phyloP scores from a whole-genome alignment of 2,888 invertebrate species.

The Eurytoma californica region DNA sequence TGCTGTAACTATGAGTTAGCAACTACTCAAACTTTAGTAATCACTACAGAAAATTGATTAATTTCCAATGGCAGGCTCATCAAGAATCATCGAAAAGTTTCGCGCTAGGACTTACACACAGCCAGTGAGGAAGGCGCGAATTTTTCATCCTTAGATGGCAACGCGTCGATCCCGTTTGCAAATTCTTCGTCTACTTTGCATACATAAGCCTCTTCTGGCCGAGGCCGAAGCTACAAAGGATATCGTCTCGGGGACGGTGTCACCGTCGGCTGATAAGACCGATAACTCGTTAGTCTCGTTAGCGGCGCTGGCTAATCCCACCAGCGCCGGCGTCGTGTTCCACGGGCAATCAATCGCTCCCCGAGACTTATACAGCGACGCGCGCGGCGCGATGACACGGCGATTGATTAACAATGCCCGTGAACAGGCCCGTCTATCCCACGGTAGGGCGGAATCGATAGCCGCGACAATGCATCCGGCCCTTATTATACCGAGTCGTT shows the following conservation, averaged over 20 bases:
- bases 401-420: slow-evolving; percentile 51
- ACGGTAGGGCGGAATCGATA: slow-evolving; percentile 26
- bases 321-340: not conserved
- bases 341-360: slow-evolving; percentile 44
- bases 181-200: not conserved
- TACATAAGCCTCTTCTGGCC: not conserved
- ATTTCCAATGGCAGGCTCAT: no score
- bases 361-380: slow-evolving; percentile 36
- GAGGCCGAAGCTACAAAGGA: not conserved
- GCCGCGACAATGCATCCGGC: not conserved
- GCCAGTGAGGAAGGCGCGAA: not conserved
- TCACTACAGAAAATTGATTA: no score
- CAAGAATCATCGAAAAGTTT: not conserved
- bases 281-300: slow-evolving; percentile 49
- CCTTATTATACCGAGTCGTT: slow-evolving; percentile 51
- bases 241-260: not conserved
- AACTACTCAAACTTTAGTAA: no score
- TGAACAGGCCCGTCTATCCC: not conserved
- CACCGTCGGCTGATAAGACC: not conserved
- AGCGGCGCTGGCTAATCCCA: slow-evolving; percentile 28
- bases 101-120: not conserved
- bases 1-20: no score
- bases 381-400: slow-evolving; percentile 43
- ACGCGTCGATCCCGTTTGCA: not conserved
- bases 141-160: not conserved